These are phyloP conservation scores for Nyctibius bracteatus DNA, from an alignment of 2,113 vertebrate genomes.

Conservation along the genomic window DNA sequence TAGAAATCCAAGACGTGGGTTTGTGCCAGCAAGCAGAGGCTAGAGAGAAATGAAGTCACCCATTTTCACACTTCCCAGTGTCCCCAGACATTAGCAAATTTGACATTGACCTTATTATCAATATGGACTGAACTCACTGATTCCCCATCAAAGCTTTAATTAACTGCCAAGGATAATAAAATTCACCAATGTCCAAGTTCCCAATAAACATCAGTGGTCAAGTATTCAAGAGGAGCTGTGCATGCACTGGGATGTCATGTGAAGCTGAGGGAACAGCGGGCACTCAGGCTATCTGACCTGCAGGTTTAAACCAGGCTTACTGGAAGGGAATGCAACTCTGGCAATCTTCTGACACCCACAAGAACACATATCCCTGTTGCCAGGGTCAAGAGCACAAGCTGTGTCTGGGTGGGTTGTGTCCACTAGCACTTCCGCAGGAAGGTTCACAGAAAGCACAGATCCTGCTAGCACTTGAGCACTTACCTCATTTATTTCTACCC, in stretches of 20 bases:
- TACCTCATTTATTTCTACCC: slow-evolving; percentile 82
- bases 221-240: background rate
- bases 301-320: background rate
- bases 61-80: background rate
- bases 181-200: background rate
- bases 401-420: background rate
- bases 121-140: background rate
- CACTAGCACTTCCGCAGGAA: background rate
- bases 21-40: background rate
- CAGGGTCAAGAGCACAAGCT: background rate
- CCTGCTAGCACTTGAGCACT: background rate
- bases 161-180: background rate
- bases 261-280: background rate
- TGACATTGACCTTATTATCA: background rate
- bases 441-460: background rate
- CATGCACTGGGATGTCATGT: background rate
- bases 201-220: background rate
- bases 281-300: accelerated
- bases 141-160: background rate
- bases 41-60: background rate
- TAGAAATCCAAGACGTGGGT: background rate
- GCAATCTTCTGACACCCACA: background rate
- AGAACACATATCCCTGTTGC: background rate
- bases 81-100: background rate
- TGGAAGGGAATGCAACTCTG: background rate